These are phyloP conservation scores for Tachystola acroxantha DNA, from an alignment of 2,888 invertebrate species.

Conservation along the genomic window DNA sequence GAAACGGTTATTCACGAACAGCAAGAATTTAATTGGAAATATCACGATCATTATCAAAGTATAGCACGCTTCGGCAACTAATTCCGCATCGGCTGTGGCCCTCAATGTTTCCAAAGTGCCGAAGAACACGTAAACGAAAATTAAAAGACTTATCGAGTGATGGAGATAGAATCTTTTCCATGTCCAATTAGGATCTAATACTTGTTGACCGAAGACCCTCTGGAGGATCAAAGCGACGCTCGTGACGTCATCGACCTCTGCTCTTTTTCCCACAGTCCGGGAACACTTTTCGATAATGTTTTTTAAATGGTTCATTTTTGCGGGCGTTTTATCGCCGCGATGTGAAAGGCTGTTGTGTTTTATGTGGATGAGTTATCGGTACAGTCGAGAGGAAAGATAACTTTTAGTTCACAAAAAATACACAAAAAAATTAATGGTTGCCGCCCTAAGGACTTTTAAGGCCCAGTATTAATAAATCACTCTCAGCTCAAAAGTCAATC, in stretches of 20 bases:
- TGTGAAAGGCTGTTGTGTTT: conserved; percentile 12
- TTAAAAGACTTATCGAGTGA: conserved; percentile 25
- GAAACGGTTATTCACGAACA: conserved; percentile 30
- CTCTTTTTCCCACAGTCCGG: conserved; percentile 38
- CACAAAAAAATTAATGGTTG: no score
- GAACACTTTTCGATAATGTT: conserved; percentile 25
- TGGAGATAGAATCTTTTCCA: conserved; percentile 31
- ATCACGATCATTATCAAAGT: conserved; percentile 34
- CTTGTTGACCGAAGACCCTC: conserved; percentile 42
- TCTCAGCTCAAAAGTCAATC: no score
- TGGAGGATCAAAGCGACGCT: conserved; percentile 32
- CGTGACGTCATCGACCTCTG: conserved; percentile 38
- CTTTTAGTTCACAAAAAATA: no score
- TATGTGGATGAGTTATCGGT: conserved; percentile 9
- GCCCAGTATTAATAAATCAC: no score
- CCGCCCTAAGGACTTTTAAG: no score
- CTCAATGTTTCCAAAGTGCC: conserved; percentile 42
- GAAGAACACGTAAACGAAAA: conserved; percentile 39
- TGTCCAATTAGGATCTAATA: conserved; percentile 48
- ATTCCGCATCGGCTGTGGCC: conserved; percentile 25
- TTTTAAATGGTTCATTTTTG: conserved; percentile 29
- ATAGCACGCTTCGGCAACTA: conserved; percentile 42
- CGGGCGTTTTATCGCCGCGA: conserved; percentile 14
- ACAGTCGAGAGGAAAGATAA: conserved; percentile 14
- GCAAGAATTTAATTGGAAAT: conserved; percentile 31